A percentile compares a stretch with the other conserved stretches of the same genome.
These are phyloP conservation scores for Rana temporaria DNA, from an alignment of 2,113 vertebrate genomes.

Conservation along the genomic window DNA sequence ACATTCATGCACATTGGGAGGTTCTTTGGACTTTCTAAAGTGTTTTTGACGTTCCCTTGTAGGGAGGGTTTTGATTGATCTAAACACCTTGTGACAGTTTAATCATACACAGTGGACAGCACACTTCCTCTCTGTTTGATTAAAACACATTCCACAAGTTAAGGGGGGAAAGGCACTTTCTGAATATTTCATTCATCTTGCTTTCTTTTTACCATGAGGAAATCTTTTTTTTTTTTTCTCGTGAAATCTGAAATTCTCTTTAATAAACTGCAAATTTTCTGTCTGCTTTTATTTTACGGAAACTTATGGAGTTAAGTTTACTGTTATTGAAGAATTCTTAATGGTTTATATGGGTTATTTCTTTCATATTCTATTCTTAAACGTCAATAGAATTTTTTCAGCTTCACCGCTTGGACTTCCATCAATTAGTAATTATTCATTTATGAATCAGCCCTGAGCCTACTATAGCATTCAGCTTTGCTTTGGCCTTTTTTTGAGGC, in stretches of 20 bases:
- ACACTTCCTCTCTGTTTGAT: slow-evolving; percentile 44
- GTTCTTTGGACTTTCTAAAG: slow-evolving; percentile 8
- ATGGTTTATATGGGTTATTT: too few relatives aligned
- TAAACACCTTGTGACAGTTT: slow-evolving; percentile 45
- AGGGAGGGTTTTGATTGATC: slow-evolving; percentile 36
- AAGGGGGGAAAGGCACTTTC: slow-evolving; percentile 11
- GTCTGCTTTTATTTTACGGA: background rate
- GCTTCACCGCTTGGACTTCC: too few relatives aligned
- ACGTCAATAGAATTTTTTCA: too few relatives aligned
- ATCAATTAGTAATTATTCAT: too few relatives aligned
- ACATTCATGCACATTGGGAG: slow-evolving; percentile 1
- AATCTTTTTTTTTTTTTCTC: background rate
- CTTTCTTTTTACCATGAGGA: background rate
- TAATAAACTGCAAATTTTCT: too few relatives aligned
- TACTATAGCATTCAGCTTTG: too few relatives aligned
- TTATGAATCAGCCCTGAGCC: too few relatives aligned
- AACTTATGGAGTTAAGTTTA: background rate
- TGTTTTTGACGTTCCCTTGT: slow-evolving; percentile 21
- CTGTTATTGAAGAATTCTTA: too few relatives aligned
- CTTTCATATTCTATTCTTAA: too few relatives aligned
- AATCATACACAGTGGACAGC: slow-evolving; percentile 26
- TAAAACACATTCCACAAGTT: slow-evolving; percentile 49
- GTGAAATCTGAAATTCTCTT: too few relatives aligned
- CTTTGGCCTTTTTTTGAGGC: too few relatives aligned
- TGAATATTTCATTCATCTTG: slow-evolving; percentile 2